A percentile compares a stretch with the other conserved stretches of the same genome.
Conservation (phyloP, 2,797 vertebrate species). For the Neostethus bicornis region DNA sequence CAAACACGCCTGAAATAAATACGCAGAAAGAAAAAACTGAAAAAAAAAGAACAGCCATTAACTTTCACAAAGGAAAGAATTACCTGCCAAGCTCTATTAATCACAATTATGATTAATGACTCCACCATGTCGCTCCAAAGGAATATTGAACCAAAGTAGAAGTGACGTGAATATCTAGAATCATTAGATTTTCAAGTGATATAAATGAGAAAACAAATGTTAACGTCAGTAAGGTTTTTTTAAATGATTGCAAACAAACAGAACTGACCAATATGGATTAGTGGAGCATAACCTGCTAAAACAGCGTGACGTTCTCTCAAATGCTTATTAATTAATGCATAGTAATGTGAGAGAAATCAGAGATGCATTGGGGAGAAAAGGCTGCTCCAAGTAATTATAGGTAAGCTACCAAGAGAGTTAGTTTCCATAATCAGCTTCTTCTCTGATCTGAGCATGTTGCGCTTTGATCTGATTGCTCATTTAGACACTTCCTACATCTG, state of each 20-base stretch:
- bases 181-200: conserved; percentile 3
- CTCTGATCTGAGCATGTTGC: conserved; percentile 23
- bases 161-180: background rate
- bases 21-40: background rate
- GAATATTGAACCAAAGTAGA: background rate
- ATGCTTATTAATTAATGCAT: conserved; percentile 40
- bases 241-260: conserved; percentile 3
- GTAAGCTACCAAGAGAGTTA: conserved; percentile 32
- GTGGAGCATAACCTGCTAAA: conserved; percentile 23
- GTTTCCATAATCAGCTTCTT: conserved; percentile 49
- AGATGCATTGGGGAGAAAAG: conserved; percentile 36
- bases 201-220: background rate
- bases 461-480: conserved; percentile 33
- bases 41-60: background rate
- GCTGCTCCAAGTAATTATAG: conserved; percentile 47
- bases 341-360: conserved; percentile 36
- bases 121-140: background rate
- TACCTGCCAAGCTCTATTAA: background rate
- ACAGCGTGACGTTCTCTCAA: conserved; percentile 36
- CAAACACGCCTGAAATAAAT: background rate
- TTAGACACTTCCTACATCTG: conserved; percentile 6
- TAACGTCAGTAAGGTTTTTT: conserved; percentile 1
- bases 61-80: background rate
- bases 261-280: conserved; percentile 33
- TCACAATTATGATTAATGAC: background rate